These are phyloP conservation scores for Apostichopus californicus DNA, from an alignment of 35 echinoderm and acorn worm species.

Conservation along the genomic window DNA sequence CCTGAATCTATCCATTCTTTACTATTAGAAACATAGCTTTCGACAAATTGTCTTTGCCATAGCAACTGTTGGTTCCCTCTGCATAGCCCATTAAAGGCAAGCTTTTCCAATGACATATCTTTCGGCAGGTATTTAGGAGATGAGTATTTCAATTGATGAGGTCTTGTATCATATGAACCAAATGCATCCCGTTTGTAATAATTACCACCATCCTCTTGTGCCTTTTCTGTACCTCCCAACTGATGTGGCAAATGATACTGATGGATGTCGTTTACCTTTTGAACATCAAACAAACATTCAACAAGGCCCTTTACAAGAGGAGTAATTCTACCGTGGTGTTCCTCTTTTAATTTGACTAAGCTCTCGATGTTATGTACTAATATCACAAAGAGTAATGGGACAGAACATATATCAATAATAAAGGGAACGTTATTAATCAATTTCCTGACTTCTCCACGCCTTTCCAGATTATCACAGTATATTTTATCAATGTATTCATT, in stretches of 20 bases:
- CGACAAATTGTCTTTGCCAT: neutral
- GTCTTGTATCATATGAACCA: too few species aligned
- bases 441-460: neutral
- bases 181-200: too few species aligned
- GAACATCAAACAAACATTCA: neutral
- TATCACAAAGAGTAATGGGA: conserved; percentile 21
- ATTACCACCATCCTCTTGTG: too few species aligned
- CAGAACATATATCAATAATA: neutral
- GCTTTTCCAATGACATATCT: neutral
- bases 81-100: conserved; percentile 24
- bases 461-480: neutral
- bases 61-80: conserved; percentile 10
- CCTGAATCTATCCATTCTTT: conserved; percentile 14
- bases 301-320: conserved; percentile 1
- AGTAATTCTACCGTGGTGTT: neutral
- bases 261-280: neutral
- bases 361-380: conserved; percentile 35
- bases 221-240: too few species aligned
- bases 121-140: too few species aligned
- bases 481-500: neutral
- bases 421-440: conserved; percentile 9
- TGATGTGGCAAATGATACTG: neutral
- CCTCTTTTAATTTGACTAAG: neutral
- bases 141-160: too few species aligned
- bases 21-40: neutral